phyloP scores from a whole-genome alignment of 2,797 vertebrate genomes.

The Danio kyathit region DNA sequence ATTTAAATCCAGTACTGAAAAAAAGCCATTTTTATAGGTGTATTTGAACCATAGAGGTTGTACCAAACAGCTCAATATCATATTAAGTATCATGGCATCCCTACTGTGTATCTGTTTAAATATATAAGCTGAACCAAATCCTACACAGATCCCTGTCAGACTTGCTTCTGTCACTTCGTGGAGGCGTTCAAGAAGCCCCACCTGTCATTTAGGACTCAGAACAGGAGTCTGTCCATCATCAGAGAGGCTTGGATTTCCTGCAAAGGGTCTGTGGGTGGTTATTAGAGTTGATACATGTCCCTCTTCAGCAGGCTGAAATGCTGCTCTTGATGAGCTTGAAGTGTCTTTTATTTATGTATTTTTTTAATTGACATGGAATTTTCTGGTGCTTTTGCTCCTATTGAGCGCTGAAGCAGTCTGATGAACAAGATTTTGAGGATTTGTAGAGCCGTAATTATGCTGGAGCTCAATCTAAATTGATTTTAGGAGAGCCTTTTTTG shows the following conservation, averaged over 20 bases:
- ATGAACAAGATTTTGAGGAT: constrained; percentile 24
- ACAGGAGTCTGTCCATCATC: constrained; percentile 33
- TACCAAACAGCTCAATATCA: too few species aligned
- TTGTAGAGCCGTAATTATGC: constrained; percentile 27
- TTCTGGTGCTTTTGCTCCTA: constrained; percentile 8
- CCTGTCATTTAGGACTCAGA: constrained; percentile 27
- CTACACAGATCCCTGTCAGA: background rate
- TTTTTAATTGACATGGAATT: constrained; percentile 37
- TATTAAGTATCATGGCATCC: too few species aligned
- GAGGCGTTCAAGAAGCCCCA: constrained; percentile 8
- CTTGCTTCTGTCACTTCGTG: background rate
- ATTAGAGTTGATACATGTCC: constrained; percentile 18
- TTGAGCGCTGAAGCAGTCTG: constrained; percentile 13
- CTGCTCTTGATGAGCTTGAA: constrained; percentile 36
- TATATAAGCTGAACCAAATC: background rate
- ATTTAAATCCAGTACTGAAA: too few species aligned
- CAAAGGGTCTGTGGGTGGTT: constrained; percentile 23
- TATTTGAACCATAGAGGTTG: too few species aligned
- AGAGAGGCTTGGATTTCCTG: constrained; percentile 5
- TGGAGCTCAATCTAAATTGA: constrained; percentile 43
- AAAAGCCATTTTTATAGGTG: too few species aligned
- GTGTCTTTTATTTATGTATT: constrained; percentile 37
- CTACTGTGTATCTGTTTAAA: background rate
- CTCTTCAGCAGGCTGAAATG: background rate
- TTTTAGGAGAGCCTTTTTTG: background rate